Base-by-base conservation (phyloP, 2,113 vertebrate genomes). In the Ptilonorhynchus violaceus region DNA sequence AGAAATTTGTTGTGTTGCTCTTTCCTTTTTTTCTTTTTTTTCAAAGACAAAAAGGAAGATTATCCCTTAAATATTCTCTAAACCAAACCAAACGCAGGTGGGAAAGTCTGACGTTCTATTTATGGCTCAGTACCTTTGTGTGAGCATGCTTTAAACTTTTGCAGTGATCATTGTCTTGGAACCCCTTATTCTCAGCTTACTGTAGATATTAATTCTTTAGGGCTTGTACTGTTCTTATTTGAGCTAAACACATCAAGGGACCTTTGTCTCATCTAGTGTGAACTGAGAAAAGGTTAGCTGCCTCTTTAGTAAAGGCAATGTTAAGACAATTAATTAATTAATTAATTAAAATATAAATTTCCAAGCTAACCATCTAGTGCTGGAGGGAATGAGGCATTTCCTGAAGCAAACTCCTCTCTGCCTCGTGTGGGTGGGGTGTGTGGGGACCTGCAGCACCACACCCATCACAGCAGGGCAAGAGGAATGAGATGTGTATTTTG, bases 1-100 rank as follows among this genome's bases (percentile, higher is more conserved):
- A 96, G 19, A 95, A 94, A 94, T 85, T 94, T 80, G 89, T 95
- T 85, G 58, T 87, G 86, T 76, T 88, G 72, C 20, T 14, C 75
- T 78, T 66, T 24, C 15, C 19, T 41, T 39, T 44, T 59, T 60
- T 63, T 33, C 19, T 62, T 84, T 33, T 22, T 62, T 80, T 77
- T 7, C 58, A 13, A 62, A 70, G 55, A 31, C 11, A 23, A 49
- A 77, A 77, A 44, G 53, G 49, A 90, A 93, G 3, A 47, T 89
- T 92, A 94, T 81, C 59, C 44, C 59, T 89, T 93, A 63, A 90
- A 89, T 85, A 46, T n/a, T 73, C 79, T 33, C 47, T 58, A 63
- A 73, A 21, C 60, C 72, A 42, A 85, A 66, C 41, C 67, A 92
- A 62, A 23, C 44, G 79, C 85, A 75, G 84, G 78, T 63, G 49